phyloP scores from a whole-genome alignment of 2,888 invertebrate species.

The Macrophya annulata region DNA sequence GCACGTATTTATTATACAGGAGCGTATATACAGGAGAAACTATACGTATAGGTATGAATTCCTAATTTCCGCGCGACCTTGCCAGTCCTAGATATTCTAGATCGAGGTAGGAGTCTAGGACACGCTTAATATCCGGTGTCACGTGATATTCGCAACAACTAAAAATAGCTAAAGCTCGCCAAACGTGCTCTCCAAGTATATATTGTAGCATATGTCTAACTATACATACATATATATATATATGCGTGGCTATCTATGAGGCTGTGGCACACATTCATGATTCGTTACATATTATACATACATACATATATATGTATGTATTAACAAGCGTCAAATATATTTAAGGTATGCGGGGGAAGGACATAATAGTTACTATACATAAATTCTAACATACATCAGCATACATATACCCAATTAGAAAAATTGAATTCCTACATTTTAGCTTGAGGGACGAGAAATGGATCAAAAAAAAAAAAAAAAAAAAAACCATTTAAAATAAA shows the following conservation, averaged over 20 bases:
- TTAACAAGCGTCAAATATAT: neutral
- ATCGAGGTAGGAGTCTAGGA: slow-evolving; percentile 68
- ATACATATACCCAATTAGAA: slow-evolving; percentile 35
- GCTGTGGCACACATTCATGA: neutral
- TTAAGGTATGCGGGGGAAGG: neutral
- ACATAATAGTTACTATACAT: neutral
- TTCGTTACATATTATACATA: no score
- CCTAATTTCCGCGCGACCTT: slow-evolving; percentile 64
- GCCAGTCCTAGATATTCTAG: slow-evolving; percentile 71
- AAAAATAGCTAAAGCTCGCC: slow-evolving; percentile 46
- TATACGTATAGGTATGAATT: no score
- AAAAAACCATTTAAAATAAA: no score
- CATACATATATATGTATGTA: neutral
- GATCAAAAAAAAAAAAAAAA: neutral
- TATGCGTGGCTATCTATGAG: neutral
- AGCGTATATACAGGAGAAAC: neutral
- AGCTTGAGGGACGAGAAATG: slow-evolving; percentile 52
- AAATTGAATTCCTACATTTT: slow-evolving; percentile 18
- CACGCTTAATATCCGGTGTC: slow-evolving; percentile 67
- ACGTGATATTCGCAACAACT: slow-evolving; percentile 59
- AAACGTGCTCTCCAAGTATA: slow-evolving; percentile 40
- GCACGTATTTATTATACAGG: neutral
- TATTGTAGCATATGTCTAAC: neutral
- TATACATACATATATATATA: neutral
- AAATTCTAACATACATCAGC: neutral